phyloP scores from a whole-genome alignment of 2,888 invertebrate species.

The Erpobdella octoculata region DNA sequence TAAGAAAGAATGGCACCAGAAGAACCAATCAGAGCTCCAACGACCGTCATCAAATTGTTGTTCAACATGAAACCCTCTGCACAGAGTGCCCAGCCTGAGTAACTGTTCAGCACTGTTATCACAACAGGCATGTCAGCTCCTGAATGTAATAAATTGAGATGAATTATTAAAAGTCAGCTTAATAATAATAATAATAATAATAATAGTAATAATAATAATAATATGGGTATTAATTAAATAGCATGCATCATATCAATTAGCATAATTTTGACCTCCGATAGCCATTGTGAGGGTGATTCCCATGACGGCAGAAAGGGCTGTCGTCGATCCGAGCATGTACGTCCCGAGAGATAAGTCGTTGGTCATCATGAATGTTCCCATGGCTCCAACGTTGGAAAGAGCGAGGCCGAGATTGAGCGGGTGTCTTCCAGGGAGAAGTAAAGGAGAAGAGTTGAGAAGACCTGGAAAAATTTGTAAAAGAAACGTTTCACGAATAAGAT shows the following conservation, averaged over 20 bases:
- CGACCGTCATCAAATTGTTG: slow-evolving; percentile 82
- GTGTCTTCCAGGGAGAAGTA: slow-evolving; percentile 74
- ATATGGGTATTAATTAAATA: background rate
- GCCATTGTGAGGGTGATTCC: slow-evolving; percentile 79
- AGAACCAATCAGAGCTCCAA: slow-evolving; percentile 80
- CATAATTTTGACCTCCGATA: slow-evolving; percentile 66
- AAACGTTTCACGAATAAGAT: no score
- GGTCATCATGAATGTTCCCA: slow-evolving; percentile 63
- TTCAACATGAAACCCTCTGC: slow-evolving; percentile 89
- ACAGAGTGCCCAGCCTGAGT: slow-evolving; percentile 86
- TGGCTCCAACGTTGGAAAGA: slow-evolving; percentile 66
- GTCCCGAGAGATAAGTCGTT: slow-evolving; percentile 64
- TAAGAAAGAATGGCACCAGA: slow-evolving; percentile 85
- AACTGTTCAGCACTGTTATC: slow-evolving; percentile 82
- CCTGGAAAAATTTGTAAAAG: no score
- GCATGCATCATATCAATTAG: background rate
- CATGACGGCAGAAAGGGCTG: slow-evolving; percentile 70
- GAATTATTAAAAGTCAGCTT: no score
- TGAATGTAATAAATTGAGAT: slow-evolving; percentile 47
- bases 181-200: no score
- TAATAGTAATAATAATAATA: no score
- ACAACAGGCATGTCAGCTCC: slow-evolving; percentile 89
- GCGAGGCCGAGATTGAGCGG: slow-evolving; percentile 65
- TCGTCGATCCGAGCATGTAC: slow-evolving; percentile 67
- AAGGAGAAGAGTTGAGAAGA: slow-evolving; percentile 68